Evolutionary conservation across 2,888 invertebrate genomes (phyloP).

Genomic region (Pheosia tremula): DNA sequence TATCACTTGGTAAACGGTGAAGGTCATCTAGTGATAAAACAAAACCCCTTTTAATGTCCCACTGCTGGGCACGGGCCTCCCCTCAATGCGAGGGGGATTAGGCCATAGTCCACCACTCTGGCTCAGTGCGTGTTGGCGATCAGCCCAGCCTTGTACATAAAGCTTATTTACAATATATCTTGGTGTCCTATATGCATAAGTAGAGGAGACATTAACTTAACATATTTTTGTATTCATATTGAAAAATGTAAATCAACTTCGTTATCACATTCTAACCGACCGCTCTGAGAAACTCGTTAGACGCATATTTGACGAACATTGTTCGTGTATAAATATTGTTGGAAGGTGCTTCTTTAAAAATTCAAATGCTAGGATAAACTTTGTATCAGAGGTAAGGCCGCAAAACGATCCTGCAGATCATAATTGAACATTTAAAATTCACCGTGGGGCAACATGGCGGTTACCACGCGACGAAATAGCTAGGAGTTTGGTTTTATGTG

Average conservation of each 20-base stretch:
- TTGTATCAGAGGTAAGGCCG: constrained; percentile 38
- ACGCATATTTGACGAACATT: constrained; percentile 50
- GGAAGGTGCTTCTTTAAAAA: constrained; percentile 58
- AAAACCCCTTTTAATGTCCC: too few species aligned
- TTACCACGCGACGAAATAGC: neutral
- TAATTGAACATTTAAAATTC: constrained; percentile 71
- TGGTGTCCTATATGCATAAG: neutral
- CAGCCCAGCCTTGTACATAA: too few species aligned
- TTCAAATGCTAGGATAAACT: constrained; percentile 54
- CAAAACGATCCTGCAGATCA: constrained; percentile 62
- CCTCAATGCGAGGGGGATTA: too few species aligned
- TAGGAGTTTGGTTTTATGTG: constrained; percentile 19
- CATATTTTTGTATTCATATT: constrained; percentile 27
- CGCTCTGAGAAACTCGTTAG: constrained; percentile 41
- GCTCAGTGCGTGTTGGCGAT: too few species aligned
- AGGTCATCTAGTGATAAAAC: too few species aligned
- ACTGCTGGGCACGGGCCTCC: too few species aligned
- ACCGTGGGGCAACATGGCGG: constrained; percentile 19
- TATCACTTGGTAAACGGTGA: too few species aligned
- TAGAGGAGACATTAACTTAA: constrained; percentile 32
- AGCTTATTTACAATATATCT: neutral
- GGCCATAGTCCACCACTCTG: too few species aligned
- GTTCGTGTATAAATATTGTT: constrained; percentile 43
- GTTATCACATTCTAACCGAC: constrained; percentile 46
- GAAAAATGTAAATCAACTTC: constrained; percentile 42